These are phyloP conservation scores for Oppia nitens DNA, from an alignment of 1,140 invertebrate genomes.

Conservation along the genomic window DNA sequence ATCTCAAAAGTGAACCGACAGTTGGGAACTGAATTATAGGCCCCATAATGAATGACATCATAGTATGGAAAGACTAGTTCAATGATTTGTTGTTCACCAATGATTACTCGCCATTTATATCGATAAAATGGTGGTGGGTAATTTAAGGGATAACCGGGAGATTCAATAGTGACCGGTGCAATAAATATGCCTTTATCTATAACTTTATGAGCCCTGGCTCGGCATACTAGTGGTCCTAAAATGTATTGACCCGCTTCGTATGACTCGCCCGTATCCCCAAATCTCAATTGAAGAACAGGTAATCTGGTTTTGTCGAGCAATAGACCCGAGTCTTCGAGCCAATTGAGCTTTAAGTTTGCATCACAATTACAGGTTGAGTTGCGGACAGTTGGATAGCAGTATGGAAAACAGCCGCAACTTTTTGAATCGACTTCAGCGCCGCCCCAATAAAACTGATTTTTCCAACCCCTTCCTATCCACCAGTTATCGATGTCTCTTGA, in stretches of 20 bases:
- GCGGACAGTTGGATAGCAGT: constrained; percentile 17
- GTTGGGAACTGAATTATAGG: constrained; percentile 20
- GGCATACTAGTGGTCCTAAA: constrained; percentile 21
- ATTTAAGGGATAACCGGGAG: constrained; percentile 15
- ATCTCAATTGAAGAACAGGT: constrained; percentile 22
- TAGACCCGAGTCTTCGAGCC: constrained; percentile 21
- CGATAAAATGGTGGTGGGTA: constrained; percentile 22
- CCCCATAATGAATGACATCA: constrained; percentile 21
- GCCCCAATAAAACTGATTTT: constrained; percentile 23
- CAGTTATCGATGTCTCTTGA: constrained; percentile 18
- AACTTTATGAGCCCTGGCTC: constrained; percentile 17
- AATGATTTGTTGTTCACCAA: constrained; percentile 17
- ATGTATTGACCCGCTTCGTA: constrained; percentile 22
- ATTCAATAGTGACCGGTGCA: constrained; percentile 18
- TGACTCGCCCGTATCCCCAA: constrained; percentile 22
- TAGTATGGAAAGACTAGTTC: constrained; percentile 24
- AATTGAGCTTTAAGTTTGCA: constrained; percentile 20
- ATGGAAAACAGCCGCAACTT: constrained; percentile 22
- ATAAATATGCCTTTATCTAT: constrained; percentile 13
- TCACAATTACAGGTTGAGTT: constrained; percentile 24
- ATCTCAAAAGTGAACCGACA: constrained; percentile 20
- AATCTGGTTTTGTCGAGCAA: constrained; percentile 19
- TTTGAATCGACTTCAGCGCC: constrained; percentile 22
- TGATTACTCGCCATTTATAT: constrained; percentile 21
- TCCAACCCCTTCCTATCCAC: constrained; percentile 23